Evolutionary conservation across 2,113 vertebrate species (phyloP), one percentile per base, ranked within the genome.

Genomic region (Micromys minutus): DNA sequence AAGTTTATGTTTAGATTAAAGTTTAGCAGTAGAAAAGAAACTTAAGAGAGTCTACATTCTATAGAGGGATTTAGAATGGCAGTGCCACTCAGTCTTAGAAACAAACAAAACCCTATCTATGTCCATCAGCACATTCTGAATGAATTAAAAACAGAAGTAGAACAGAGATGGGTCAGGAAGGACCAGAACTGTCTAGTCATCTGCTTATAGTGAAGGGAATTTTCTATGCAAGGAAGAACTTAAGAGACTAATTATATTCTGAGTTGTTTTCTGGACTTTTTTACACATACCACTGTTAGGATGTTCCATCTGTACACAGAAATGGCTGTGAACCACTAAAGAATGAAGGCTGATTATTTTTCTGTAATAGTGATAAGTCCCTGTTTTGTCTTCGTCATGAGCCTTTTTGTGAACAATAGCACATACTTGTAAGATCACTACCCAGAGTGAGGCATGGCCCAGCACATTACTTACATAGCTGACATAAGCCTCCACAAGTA

Each of bases 61-160:
- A 8, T 7, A 50, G 76, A 93, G 59, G 90, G 55, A 93, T 93
- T 97, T 96, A 96, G 85, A 94, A n/a, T 88, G 89, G 24, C 72
- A 94, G 77, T 96, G 85, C 17, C 86, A 95, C 90, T 96, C 90
- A 94, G 47, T 92, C 85, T 93, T 96, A 97, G 88, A 65, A 93
- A 80, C 50, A 52, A 52, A 11, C 50, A 52, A 52, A 65, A 4
- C 29, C 29, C 71, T n/a, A 31, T 94, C 87, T 96, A 76, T 95
- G 92, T 31, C 92, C 94, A 92, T 86, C 34, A 84, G 79, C 71
- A 93, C 3, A 0, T 74, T 61, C 90, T n/a, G 42, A 96, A 96
- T 93, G 85, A 96, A 91, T 97, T 89, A 89, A 86, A 94, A 95
- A 50, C 52, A 89, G 76, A 92, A 42, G 85, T 63, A 87, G 93